Percentiles rank a stretch among this genome's conserved stretches.
These are phyloP conservation scores for Troides aeacus DNA, from an alignment of 2,888 invertebrate species.

Conservation along the genomic window DNA sequence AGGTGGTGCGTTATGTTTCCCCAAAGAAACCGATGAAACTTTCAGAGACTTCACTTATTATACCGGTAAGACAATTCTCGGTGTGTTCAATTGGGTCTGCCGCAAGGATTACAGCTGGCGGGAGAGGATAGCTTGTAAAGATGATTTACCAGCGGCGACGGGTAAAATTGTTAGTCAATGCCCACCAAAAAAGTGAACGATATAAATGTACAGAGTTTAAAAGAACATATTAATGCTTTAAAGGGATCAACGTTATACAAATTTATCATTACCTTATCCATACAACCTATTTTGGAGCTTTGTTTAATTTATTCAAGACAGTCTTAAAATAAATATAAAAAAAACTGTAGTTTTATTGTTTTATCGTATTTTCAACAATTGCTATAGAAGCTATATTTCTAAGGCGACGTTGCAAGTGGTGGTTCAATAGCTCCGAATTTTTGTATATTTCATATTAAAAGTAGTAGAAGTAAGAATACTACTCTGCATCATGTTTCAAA, in stretches of 20 bases:
- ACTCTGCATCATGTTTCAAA: no score
- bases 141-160: conserved; percentile 41
- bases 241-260: not conserved
- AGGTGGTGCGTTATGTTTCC: conserved; percentile 54
- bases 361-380: no score
- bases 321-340: no score
- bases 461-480: no score
- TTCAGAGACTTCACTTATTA: conserved; percentile 43
- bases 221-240: not conserved
- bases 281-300: no score
- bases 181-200: conserved; percentile 33
- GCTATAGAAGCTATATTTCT: no score
- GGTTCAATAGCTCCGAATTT: no score
- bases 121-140: conserved; percentile 48
- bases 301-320: no score
- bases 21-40: conserved; percentile 54
- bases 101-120: conserved; percentile 38
- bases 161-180: conserved; percentile 35
- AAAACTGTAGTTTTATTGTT: no score
- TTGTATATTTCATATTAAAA: no score
- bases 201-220: not conserved
- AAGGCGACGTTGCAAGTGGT: no score
- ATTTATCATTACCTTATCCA: no score
- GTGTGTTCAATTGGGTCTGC: conserved; percentile 43
- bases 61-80: conserved; percentile 36